Evolutionary conservation across 2,888 invertebrate genomes (phyloP), one percentile per base, ranked within the genome.

Genomic region (Cephalotes varians): DNA sequence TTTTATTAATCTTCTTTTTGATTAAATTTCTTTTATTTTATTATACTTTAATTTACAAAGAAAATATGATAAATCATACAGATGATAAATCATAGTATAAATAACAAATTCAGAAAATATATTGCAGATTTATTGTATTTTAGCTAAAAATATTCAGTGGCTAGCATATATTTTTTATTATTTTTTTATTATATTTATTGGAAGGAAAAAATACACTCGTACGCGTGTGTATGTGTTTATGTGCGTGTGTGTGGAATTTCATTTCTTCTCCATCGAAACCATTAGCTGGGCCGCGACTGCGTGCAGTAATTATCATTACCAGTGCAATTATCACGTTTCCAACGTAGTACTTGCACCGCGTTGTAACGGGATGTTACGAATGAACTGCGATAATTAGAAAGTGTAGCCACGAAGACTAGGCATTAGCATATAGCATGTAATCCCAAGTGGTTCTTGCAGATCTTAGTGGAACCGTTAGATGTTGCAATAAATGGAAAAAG

Each of bases 301-400:
- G 44, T 54, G 28, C n/a, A 69, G 81, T 72, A 86, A 88, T 88
- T 88, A 88, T 79, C 71, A 83, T 86, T 85, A 85, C 65, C 49
- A 49, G 72, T 56, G 77, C 76, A 88, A 87, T 87, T 88, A 88
- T 88, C 83, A 62, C 76, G 64, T 65, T 79, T 31, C 64, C 64
- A 64, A 40, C 54, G 56, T 25, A 40, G 62, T 49, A 25, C 76
- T 51, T 80, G n/a, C 44, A 28, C 28, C 51, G 49, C 58, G 56
- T 71, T 62, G 69, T 81, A 85, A 84, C 85, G 74, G 49, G 37
- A 74, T 72, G 58, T 85, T 81, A 83, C 88, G 84, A 86, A 83
- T 85, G 85, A 87, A 83, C 65, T 69, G 87, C 65, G 83, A 84
- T 89, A 90, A 89, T 89, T 89, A 84, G 89, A 90, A 86, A 89